These are phyloP conservation scores for Caenorhabditis remanei DNA, from an alignment of 1,140 invertebrate species.

Conservation along the genomic window DNA sequence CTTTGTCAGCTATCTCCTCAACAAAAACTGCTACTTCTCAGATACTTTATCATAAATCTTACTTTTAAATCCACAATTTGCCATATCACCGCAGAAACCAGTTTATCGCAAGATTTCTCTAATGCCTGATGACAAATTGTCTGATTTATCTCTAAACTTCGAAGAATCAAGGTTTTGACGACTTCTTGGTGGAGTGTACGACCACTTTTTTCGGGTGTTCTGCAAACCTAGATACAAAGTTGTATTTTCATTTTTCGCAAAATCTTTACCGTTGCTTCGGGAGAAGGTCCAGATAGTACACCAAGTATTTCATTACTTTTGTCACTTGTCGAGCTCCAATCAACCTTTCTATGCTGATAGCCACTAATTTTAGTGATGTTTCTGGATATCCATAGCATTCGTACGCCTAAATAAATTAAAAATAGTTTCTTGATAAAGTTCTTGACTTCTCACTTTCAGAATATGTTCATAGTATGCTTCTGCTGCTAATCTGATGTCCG, in stretches of 20 bases:
- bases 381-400: conserved; percentile 48
- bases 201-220: neutral
- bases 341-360: neutral
- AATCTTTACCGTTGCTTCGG: neutral
- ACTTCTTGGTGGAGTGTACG: conserved; percentile 6
- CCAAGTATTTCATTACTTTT: conserved; percentile 7
- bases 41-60: neutral
- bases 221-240: neutral
- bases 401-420: neutral
- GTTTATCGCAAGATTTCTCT: conserved; percentile 15
- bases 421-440: neutral
- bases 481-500: conserved; percentile 31
- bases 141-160: conserved; percentile 18
- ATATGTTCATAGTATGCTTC: conserved; percentile 39
- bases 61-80: conserved; percentile 1
- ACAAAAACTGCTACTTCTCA: neutral
- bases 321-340: conserved; percentile 19
- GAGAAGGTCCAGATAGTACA: conserved; percentile 25
- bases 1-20: conserved; percentile 4
- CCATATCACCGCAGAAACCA: neutral
- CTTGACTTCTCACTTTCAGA: neutral
- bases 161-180: neutral
- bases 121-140: conserved; percentile 19
- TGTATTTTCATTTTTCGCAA: neutral
- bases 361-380: neutral